Conservation (phyloP, 2,113 vertebrate species). For the Myanophis thanlyinensis region DNA sequence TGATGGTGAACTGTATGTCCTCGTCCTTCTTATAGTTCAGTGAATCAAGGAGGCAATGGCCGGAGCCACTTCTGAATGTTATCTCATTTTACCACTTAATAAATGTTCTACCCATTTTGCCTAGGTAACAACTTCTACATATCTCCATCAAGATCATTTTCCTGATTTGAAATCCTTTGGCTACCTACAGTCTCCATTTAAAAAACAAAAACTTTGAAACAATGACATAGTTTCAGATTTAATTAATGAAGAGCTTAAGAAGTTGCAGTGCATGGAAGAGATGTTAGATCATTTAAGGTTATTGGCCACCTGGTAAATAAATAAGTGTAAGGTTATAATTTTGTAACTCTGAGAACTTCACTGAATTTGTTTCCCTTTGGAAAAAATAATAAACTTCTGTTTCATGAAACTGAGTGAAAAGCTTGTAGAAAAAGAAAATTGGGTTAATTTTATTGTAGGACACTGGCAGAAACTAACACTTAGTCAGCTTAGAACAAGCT, state of each 20-base stretch:
- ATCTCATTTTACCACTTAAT: not conserved
- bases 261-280: not conserved
- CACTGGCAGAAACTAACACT: not conserved
- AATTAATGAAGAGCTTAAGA: not conserved
- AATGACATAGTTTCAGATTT: too few relatives aligned
- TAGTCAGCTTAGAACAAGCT: not conserved
- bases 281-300: not conserved
- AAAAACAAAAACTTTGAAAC: too few relatives aligned
- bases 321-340: not conserved
- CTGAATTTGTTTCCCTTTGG: not conserved
- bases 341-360: not conserved
- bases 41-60: not conserved
- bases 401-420: not conserved
- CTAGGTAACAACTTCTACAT: not conserved
- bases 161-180: not conserved
- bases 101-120: not conserved
- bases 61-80: not conserved
- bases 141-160: not conserved
- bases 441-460: not conserved
- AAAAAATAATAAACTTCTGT: not conserved
- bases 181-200: not conserved
- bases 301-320: not conserved
- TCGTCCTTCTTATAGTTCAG: not conserved
- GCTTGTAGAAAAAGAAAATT: not conserved
- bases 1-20: not conserved